phyloP scores from a whole-genome alignment of 1,140 invertebrate species.

The Cydia pomonella region DNA sequence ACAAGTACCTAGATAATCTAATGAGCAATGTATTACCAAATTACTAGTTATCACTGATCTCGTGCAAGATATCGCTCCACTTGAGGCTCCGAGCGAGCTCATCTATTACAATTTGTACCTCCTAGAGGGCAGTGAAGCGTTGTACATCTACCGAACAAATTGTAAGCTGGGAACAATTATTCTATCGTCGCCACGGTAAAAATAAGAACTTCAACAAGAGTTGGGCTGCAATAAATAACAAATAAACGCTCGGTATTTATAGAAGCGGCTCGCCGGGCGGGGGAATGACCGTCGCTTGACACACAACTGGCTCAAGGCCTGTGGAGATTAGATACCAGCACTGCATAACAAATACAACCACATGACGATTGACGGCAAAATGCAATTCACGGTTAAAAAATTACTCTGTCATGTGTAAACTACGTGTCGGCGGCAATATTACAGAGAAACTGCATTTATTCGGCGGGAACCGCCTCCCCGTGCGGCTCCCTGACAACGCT shows the following conservation, averaged over 20 bases:
- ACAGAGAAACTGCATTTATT: slow-evolving; percentile 56
- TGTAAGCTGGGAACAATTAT: slow-evolving; percentile 54
- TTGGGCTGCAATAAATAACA: slow-evolving; percentile 71
- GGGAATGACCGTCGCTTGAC: slow-evolving; percentile 77
- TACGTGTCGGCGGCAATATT: slow-evolving; percentile 58
- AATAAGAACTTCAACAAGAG: slow-evolving; percentile 55
- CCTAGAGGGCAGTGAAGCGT: slow-evolving; percentile 7
- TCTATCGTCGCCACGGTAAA: slow-evolving; percentile 63
- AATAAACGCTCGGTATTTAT: slow-evolving; percentile 75
- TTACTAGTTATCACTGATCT: slow-evolving; percentile 11
- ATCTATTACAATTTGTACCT: slow-evolving; percentile 13
- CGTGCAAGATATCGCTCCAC: slow-evolving; percentile 7
- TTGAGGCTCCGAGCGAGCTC: slow-evolving; percentile 6
- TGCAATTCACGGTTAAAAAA: not conserved
- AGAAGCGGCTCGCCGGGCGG: slow-evolving; percentile 63
- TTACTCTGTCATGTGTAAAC: slow-evolving; percentile 27
- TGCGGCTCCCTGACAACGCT: slow-evolving; percentile 57
- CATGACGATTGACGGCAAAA: slow-evolving; percentile 49
- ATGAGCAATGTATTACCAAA: not conserved
- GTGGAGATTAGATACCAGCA: slow-evolving; percentile 73
- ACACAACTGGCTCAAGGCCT: slow-evolving; percentile 77
- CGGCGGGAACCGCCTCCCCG: slow-evolving; percentile 34
- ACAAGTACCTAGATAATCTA: no score
- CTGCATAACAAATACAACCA: slow-evolving; percentile 67
- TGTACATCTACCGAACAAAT: slow-evolving; percentile 1